Conservation (phyloP, 2,113 vertebrate species). For the Gavialis gangeticus region DNA sequence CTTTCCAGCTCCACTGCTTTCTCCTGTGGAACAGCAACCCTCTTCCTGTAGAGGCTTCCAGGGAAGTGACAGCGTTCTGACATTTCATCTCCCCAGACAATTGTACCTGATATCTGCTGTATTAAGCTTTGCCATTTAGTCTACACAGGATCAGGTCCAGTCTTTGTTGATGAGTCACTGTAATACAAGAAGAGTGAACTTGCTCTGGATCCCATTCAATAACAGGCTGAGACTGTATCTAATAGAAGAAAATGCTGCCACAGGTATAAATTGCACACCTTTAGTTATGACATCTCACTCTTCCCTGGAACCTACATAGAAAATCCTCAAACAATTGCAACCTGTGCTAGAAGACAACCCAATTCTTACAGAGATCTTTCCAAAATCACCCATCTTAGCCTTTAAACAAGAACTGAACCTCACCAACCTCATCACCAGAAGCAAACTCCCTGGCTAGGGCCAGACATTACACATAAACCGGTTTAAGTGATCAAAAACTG, state of each 20-base stretch:
- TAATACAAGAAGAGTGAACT: neutral
- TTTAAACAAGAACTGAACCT: too few relatives aligned
- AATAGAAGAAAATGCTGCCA: constrained; percentile 27
- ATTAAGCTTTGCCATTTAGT: neutral
- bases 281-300: too few relatives aligned
- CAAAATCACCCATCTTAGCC: too few relatives aligned
- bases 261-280: too few relatives aligned
- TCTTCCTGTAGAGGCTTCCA: neutral
- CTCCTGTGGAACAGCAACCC: neutral
- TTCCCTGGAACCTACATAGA: too few relatives aligned
- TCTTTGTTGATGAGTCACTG: neutral
- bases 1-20: neutral
- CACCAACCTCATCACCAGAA: too few relatives aligned
- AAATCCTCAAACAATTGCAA: too few relatives aligned
- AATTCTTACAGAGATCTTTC: too few relatives aligned
- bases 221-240: neutral
- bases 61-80: neutral
- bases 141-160: neutral
- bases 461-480: too few relatives aligned
- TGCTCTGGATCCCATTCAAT: neutral
- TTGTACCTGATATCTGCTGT: neutral
- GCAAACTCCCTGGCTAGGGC: too few relatives aligned
- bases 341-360: too few relatives aligned
- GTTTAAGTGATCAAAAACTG: too few relatives aligned
- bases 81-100: neutral